A percentile compares a stretch with the other conserved stretches of the same genome.
phyloP scores from a whole-genome alignment of 2,113 vertebrate genomes.

The Grallaria varia region DNA sequence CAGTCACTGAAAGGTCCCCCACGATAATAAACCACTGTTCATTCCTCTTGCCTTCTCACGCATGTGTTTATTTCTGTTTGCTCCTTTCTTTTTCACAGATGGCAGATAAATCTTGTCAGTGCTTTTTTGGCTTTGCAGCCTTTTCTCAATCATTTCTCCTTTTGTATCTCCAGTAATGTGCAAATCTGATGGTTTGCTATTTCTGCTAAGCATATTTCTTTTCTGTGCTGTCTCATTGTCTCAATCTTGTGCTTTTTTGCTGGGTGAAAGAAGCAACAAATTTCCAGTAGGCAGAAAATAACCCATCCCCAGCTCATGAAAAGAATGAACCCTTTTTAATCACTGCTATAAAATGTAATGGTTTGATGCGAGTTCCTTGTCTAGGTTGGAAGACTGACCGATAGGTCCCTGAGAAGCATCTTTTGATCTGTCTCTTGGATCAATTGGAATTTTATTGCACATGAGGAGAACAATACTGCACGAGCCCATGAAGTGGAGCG shows the following conservation, averaged over 20 bases:
- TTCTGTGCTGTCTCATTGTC: conserved; percentile 19
- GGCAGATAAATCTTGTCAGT: conserved; percentile 54
- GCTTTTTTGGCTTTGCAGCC: conserved; percentile 44
- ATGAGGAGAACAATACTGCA: conserved; percentile 33
- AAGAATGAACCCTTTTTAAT: conserved; percentile 16
- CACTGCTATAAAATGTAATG: not conserved
- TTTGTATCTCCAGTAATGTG: conserved; percentile 46
- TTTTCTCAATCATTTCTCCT: conserved; percentile 51
- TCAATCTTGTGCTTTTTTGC: conserved; percentile 18
- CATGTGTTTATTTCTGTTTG: conserved; percentile 39
- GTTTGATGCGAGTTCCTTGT: not conserved
- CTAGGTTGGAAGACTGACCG: not conserved
- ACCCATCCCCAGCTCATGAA: not conserved
- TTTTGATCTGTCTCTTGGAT: conserved; percentile 34
- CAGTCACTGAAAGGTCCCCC: not conserved
- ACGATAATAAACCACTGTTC: not conserved
- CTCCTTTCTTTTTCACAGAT: conserved; percentile 40
- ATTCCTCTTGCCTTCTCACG: not conserved
- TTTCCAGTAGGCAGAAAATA: conserved; percentile 43
- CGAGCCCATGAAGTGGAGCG: not conserved
- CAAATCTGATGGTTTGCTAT: conserved; percentile 42
- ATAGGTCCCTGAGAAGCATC: not conserved
- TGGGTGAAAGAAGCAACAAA: conserved; percentile 30
- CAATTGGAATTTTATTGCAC: not conserved
- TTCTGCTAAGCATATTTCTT: conserved; percentile 32